Conservation (phyloP, 2,797 vertebrate species). For the Pogonophryne albipinna region DNA sequence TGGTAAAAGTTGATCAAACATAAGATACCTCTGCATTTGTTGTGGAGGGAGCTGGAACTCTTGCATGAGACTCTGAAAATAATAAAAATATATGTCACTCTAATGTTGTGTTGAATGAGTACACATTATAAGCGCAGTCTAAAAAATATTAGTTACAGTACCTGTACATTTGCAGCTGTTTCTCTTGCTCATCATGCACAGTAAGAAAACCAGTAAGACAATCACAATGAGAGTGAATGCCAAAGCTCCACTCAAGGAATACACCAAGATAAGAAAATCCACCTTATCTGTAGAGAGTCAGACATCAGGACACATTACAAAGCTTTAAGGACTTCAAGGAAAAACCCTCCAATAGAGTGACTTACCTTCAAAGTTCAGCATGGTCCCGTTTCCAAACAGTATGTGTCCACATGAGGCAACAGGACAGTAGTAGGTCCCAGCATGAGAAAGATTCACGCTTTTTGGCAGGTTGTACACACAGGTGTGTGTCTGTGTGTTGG, state of each 20-base stretch:
- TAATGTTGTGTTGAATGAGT: not conserved
- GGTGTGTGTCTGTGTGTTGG: conserved; percentile 10
- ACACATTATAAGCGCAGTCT: rapidly evolving
- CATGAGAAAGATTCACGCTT: conserved; percentile 42
- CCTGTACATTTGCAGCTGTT: not conserved
- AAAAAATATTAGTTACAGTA: not conserved
- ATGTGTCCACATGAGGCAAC: conserved; percentile 69
- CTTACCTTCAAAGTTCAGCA: conserved; percentile 14
- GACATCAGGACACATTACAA: too few species aligned
- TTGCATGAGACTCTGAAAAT: not conserved
- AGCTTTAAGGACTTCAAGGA: not conserved
- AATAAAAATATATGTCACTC: not conserved
- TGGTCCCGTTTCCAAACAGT: conserved; percentile 54
- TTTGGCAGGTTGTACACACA: conserved; percentile 66
- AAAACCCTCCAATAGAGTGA: not conserved
- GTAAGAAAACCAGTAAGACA: conserved; percentile 15
- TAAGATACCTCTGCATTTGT: not conserved
- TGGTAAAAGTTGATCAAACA: not conserved
- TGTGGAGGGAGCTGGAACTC: not conserved
- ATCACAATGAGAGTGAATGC: conserved; percentile 19
- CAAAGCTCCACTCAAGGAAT: conserved; percentile 35
- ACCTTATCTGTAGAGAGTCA: not conserved
- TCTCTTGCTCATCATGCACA: conserved; percentile 20
- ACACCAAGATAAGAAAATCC: not conserved
- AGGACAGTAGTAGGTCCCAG: conserved; percentile 66